Percentiles rank a stretch among this genome's conserved stretches.
Evolutionary conservation across 2,797 vertebrate species (phyloP).

Genomic region (Sorex maritimensis): DNA sequence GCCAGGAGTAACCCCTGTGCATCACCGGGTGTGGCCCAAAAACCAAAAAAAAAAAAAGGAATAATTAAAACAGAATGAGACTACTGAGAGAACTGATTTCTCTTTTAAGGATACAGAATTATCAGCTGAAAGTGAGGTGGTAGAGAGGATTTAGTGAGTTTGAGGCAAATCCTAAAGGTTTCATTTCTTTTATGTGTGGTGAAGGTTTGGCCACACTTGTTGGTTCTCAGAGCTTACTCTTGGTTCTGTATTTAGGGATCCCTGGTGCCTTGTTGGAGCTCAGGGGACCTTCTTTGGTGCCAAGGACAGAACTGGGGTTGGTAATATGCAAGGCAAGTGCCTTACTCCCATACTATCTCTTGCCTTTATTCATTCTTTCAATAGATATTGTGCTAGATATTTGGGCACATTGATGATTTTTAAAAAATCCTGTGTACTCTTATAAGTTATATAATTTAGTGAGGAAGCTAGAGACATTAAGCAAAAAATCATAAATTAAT

Average conservation of each 20-base stretch:
- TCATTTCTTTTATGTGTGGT: neutral
- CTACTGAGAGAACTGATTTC: constrained; percentile 19
- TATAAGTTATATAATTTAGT: constrained; percentile 5
- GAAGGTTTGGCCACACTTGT: too few relatives aligned
- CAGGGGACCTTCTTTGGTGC: too few relatives aligned
- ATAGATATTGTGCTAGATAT: neutral
- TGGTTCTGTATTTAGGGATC: too few relatives aligned
- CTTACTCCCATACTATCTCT: too few relatives aligned
- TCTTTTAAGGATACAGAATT: neutral
- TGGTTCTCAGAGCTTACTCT: too few relatives aligned
- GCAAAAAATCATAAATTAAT: constrained; percentile 52
- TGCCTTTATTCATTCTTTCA: neutral
- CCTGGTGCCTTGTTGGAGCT: too few relatives aligned
- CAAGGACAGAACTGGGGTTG: too few relatives aligned
- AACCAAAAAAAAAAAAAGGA: too few relatives aligned
- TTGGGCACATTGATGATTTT: constrained; percentile 41
- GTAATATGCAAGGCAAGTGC: too few relatives aligned
- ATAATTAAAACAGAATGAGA: neutral
- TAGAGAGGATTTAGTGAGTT: neutral
- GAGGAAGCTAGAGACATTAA: constrained; percentile 47
- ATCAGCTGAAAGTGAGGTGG: neutral
- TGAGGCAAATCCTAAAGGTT: constrained; percentile 19
- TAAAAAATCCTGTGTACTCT: neutral
- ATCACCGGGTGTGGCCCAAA: too few relatives aligned
- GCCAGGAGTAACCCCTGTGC: too few relatives aligned